Percentiles rank a stretch among this genome's conserved stretches.
phyloP scores from a whole-genome alignment of 2,888 invertebrate species.

The Leptogaster cylindrica region DNA sequence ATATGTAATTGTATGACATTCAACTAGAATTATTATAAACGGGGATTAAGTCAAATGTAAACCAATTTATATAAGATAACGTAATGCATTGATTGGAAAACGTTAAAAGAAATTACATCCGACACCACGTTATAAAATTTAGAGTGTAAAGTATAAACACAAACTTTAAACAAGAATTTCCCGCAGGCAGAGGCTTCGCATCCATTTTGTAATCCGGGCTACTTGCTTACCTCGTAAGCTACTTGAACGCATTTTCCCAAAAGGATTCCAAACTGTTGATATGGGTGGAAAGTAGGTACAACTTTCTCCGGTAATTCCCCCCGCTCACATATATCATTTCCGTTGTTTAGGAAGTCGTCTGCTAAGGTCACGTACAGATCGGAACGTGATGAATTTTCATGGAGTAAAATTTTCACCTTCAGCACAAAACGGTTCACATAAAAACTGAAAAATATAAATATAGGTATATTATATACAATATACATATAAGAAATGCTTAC shows the following conservation, averaged over 20 bases:
- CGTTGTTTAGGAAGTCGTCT: slow-evolving; percentile 16
- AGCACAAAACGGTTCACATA: slow-evolving; percentile 22
- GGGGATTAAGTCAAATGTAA: slow-evolving; percentile 20
- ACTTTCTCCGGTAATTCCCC: slow-evolving; percentile 3
- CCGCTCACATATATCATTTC: background rate
- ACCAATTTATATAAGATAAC: too few species aligned
- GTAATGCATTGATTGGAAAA: too few species aligned
- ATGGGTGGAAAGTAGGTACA: too few species aligned
- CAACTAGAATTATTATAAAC: slow-evolving; percentile 8
- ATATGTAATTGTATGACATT: slow-evolving; percentile 21
- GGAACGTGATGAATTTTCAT: slow-evolving; percentile 30
- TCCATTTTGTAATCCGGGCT: slow-evolving; percentile 16
- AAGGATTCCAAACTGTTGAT: background rate
- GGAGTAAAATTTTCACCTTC: slow-evolving; percentile 24
- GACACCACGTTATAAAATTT: slow-evolving; percentile 31
- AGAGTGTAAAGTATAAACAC: slow-evolving; percentile 36
- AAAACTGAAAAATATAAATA: slow-evolving; percentile 34
- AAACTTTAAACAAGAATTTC: too few species aligned
- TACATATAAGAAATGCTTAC: too few species aligned
- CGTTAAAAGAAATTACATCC: too few species aligned
- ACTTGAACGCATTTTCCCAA: slow-evolving; percentile 5
- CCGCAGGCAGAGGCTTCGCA: background rate
- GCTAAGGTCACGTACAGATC: slow-evolving; percentile 25
- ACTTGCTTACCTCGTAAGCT: slow-evolving; percentile 3
- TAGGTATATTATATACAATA: too few species aligned